A percentile compares a stretch with the other conserved stretches of the same genome.
Conservation (phyloP, 2,113 vertebrate species). For the Cercocebus atys region DNA sequence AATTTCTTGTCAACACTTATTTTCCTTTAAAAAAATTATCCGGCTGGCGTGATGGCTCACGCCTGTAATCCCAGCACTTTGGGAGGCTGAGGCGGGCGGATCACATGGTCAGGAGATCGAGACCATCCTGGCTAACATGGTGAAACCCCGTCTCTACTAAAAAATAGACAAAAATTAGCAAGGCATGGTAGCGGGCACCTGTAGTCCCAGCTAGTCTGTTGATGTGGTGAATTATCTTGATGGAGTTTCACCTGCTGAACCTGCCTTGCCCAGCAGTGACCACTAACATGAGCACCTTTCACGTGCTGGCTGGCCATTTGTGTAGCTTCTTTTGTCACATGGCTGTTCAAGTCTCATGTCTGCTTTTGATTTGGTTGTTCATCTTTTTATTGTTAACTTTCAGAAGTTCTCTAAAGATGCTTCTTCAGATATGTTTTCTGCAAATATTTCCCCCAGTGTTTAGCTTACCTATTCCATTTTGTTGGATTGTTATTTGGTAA, state of each 20-base stretch:
- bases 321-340: neutral
- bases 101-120: accelerated
- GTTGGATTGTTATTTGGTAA: neutral
- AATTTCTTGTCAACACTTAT: too few species aligned
- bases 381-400: neutral
- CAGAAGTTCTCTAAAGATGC: neutral
- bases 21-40: too few species aligned
- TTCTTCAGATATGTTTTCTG: neutral
- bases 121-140: too few species aligned
- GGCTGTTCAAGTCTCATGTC: neutral
- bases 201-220: neutral
- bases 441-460: neutral
- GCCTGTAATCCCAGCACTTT: too few species aligned
- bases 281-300: too few species aligned
- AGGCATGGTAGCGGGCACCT: too few species aligned
- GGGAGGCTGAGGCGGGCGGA: accelerated
- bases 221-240: neutral
- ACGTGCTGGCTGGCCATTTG: neutral
- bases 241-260: neutral
- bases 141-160: too few species aligned
- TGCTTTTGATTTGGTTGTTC: neutral
- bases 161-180: too few species aligned
- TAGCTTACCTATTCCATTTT: neutral
- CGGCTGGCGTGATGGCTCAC: accelerated
- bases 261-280: neutral